Evolutionary conservation across 1,140 invertebrate species (phyloP), one percentile per base, ranked within the genome.

Genomic region (Drosophila paulistorum): DNA sequence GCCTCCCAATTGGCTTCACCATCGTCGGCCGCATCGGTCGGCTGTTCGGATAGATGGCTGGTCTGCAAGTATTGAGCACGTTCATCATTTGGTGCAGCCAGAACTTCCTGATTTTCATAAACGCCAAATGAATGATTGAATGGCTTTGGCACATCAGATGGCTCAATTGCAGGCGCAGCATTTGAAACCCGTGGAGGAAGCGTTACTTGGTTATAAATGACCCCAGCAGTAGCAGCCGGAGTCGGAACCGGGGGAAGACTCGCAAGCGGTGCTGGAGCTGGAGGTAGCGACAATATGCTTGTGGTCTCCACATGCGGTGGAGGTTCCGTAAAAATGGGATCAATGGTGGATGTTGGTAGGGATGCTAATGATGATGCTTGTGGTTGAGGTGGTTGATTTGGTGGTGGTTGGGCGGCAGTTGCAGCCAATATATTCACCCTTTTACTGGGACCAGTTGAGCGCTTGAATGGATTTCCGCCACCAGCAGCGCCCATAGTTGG

Each of bases 21-120:
- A 6, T 62, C 33, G 2, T 64, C 39, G 57, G 83, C 63, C 3
- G 30, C 63, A 51, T 83, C 93, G 81, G 93, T 93, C 3, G 74
- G 68, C 62, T 93, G 93, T 78, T 94, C 94, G 2, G 94, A 95
- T 14, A 96, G 90, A 77, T 95, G 95, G 9, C 95, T 95, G 7
- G 95, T 96, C 92, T 96, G 95, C 65, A 96, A 90, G 91, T 96
- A 96, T 83, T 96, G 94, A 79, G 95, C 95, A 68, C 95, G 92
- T 79, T 95, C 95, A 91, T 94, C 95, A 67, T 94, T 94, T 0
- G 95, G 89, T 2, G 89, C 81, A 0, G 84, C 71, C 3, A 89
- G 51, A 39, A 94, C 69, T 66, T 78, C 73, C 77, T 82, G 71
- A n/a, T 76, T 87, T 65, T 90, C 79, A 39, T 79, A 70, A 14